phyloP scores from a whole-genome alignment of 2,113 vertebrate genomes.

The Rhinolophus ferrumequinum region DNA sequence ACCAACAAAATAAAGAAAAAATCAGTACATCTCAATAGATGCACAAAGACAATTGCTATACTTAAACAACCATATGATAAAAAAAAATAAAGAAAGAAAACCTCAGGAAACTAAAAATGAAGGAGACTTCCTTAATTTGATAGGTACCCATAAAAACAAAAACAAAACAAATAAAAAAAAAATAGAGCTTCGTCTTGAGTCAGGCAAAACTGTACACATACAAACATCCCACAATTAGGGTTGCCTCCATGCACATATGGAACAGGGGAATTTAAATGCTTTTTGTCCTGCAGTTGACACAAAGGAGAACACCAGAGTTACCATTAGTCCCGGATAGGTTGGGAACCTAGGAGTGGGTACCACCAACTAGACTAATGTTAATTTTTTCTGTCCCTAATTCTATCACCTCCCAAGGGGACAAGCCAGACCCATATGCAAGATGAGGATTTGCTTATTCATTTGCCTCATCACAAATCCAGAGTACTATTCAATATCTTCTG shows the following conservation, averaged over 20 bases:
- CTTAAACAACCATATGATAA: background rate
- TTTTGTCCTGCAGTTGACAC: background rate
- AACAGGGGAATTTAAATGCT: background rate
- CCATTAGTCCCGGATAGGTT: background rate
- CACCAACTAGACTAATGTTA: background rate
- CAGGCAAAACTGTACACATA: background rate
- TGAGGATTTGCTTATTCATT: background rate
- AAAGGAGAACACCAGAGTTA: background rate
- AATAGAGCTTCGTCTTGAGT: background rate
- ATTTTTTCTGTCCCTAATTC: background rate
- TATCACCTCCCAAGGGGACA: background rate
- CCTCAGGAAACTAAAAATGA: background rate
- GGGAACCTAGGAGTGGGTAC: background rate
- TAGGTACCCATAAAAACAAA: background rate
- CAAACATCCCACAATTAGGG: background rate
- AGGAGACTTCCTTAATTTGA: background rate
- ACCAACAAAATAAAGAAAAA: background rate
- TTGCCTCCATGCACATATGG: background rate
- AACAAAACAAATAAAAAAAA: too few species aligned
- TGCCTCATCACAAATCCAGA: background rate
- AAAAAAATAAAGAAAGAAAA: background rate
- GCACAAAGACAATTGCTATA: background rate
- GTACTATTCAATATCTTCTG: background rate
- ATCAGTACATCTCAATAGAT: background rate
- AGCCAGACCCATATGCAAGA: background rate